These are phyloP conservation scores for Cottus gobio DNA, from an alignment of 2,113 vertebrate genomes.

Conservation along the genomic window DNA sequence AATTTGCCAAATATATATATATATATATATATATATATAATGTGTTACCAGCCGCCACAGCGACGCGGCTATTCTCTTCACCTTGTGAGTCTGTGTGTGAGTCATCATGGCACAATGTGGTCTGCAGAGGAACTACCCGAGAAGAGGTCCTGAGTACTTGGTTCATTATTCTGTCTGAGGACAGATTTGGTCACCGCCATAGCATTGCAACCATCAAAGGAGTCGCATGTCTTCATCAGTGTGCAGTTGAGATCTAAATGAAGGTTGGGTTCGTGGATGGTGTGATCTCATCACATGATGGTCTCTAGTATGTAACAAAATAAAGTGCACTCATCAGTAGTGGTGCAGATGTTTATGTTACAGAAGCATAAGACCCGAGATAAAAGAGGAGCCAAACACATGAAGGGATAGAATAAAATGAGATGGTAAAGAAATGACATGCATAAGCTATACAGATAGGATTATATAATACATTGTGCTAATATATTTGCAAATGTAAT, in stretches of 20 bases:
- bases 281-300: neutral
- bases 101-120: neutral
- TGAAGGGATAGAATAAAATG: neutral
- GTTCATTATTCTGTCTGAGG: neutral
- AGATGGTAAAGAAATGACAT: neutral
- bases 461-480: neutral
- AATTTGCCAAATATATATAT: neutral
- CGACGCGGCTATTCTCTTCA: neutral
- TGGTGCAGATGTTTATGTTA: neutral
- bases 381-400: neutral
- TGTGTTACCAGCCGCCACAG: neutral
- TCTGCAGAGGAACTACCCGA: neutral
- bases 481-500: neutral
- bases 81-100: neutral
- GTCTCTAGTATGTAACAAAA: neutral
- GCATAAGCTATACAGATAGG: neutral
- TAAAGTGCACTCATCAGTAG: neutral
- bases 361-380: neutral
- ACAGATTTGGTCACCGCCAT: neutral
- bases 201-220: neutral
- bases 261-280: neutral
- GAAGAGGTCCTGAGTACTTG: neutral
- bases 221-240: neutral
- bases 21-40: neutral
- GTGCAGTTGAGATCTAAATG: neutral